These are phyloP conservation scores for Aleiodes testaceus DNA, from an alignment of 2,888 invertebrate species.

Conservation along the genomic window DNA sequence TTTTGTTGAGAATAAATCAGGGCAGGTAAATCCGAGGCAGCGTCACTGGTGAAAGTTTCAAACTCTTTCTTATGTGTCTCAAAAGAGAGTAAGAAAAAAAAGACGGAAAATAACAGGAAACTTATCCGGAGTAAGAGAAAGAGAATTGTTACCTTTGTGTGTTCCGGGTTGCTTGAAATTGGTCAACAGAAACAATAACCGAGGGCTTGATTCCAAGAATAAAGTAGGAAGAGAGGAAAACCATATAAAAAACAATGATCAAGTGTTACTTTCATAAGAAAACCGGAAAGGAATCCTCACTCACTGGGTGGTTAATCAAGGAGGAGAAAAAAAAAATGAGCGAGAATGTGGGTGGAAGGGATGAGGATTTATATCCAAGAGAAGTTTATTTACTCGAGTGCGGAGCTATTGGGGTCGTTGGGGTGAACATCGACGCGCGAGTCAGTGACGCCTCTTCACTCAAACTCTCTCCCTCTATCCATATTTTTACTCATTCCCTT, in stretches of 20 bases:
- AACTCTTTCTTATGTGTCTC: constrained; percentile 17
- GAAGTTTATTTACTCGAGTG: constrained; percentile 47
- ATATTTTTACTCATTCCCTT: constrained; percentile 41
- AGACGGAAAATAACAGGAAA: constrained; percentile 20
- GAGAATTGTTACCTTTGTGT: constrained; percentile 23
- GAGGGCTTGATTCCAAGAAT: background rate
- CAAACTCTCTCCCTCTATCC: constrained; percentile 28
- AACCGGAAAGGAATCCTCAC: constrained; percentile 22
- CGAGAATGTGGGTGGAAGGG: constrained; percentile 18
- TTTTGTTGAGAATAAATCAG: constrained; percentile 15
- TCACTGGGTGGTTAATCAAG: constrained; percentile 23
- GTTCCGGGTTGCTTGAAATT: constrained; percentile 18
- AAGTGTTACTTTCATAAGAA: constrained; percentile 27
- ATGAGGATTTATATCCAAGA: constrained; percentile 44
- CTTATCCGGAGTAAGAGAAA: constrained; percentile 3
- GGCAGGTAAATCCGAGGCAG: constrained; percentile 1
- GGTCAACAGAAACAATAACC: constrained; percentile 24
- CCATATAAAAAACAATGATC: constrained; percentile 6
- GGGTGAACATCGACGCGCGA: constrained; percentile 52
- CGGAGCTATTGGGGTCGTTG: constrained; percentile 46
- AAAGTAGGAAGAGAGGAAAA: constrained; percentile 1
- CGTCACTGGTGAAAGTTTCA: constrained; percentile 20
- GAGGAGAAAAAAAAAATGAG: constrained; percentile 12
- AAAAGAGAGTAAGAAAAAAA: background rate
- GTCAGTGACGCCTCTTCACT: constrained; percentile 51